Conservation (phyloP, 2,888 invertebrate genomes). For the Papilio demoleus region DNA sequence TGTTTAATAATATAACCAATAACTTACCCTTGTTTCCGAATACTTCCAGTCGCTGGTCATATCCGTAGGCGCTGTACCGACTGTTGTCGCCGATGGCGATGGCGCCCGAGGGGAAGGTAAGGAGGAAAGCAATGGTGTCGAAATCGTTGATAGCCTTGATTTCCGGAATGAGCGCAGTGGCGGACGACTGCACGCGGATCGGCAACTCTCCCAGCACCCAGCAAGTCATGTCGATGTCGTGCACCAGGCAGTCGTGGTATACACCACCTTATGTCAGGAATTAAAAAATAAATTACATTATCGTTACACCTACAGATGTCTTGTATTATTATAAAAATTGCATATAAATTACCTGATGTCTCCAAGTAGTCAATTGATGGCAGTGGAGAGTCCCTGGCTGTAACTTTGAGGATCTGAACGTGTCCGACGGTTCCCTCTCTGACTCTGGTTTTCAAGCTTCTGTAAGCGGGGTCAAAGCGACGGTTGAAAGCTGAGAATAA, state of each 20-base stretch:
- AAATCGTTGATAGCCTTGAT: slow-evolving; percentile 84
- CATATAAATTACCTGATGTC: slow-evolving; percentile 78
- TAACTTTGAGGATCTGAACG: slow-evolving; percentile 85
- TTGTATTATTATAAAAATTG: no score
- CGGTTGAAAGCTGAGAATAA: slow-evolving; percentile 87
- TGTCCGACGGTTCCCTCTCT: slow-evolving; percentile 84
- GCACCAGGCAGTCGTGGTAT: slow-evolving; percentile 87
- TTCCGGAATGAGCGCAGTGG: slow-evolving; percentile 83
- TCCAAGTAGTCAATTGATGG: slow-evolving; percentile 85
- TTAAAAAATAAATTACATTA: not conserved
- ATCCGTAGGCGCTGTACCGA: slow-evolving; percentile 85
- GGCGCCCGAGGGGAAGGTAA: slow-evolving; percentile 86
- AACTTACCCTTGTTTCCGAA: slow-evolving; percentile 84
- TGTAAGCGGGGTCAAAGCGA: slow-evolving; percentile 86
- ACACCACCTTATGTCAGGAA: slow-evolving; percentile 81
- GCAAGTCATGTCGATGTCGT: slow-evolving; percentile 86
- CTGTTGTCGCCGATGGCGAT: slow-evolving; percentile 86
- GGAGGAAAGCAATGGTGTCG: slow-evolving; percentile 84
- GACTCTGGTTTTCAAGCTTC: slow-evolving; percentile 75
- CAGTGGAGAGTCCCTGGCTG: slow-evolving; percentile 86
- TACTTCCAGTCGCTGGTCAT: slow-evolving; percentile 87
- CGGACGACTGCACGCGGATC: slow-evolving; percentile 79
- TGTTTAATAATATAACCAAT: not conserved
- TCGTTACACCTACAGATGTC: no score
- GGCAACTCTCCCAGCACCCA: slow-evolving; percentile 86